phyloP scores from a whole-genome alignment of 2,797 vertebrate genomes.

The Myotis findleyi region DNA sequence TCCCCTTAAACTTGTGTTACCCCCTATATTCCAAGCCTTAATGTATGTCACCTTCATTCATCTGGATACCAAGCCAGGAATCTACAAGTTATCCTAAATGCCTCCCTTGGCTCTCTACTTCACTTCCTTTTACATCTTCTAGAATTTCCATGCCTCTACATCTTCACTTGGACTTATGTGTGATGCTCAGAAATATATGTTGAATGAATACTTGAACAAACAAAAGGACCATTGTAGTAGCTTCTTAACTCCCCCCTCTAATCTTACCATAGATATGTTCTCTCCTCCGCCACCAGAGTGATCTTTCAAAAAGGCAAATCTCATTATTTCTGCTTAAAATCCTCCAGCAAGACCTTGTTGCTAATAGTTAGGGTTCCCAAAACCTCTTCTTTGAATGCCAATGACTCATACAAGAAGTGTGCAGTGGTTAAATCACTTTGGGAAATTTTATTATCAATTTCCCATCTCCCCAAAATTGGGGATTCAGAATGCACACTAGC shows the following conservation, averaged over 20 bases:
- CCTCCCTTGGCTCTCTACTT: not conserved
- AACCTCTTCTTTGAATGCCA: not conserved
- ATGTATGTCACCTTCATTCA: not conserved
- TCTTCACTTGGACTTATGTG: not conserved
- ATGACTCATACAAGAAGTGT: not conserved
- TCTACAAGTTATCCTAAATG: not conserved
- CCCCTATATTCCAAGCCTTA: not conserved
- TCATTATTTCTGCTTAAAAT: conserved; percentile 38
- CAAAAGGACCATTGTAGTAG: not conserved
- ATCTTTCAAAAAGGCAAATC: conserved; percentile 29
- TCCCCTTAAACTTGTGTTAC: conserved; percentile 7
- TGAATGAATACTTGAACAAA: conserved; percentile 19
- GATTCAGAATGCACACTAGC: not conserved
- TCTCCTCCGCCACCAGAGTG: not conserved
- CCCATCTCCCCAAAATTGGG: not conserved
- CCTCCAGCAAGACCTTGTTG: not conserved
- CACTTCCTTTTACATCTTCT: not conserved
- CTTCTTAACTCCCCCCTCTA: not conserved
- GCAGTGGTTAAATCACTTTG: conserved; percentile 18
- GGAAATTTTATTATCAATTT: conserved; percentile 24
- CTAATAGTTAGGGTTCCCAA: not conserved
- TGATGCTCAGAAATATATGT: not conserved
- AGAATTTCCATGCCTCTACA: not conserved
- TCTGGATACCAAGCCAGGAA: not conserved
- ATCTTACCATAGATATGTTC: not conserved